Base-by-base conservation (phyloP, 2,888 invertebrate genomes). In the Dicyrtoma fusca region DNA sequence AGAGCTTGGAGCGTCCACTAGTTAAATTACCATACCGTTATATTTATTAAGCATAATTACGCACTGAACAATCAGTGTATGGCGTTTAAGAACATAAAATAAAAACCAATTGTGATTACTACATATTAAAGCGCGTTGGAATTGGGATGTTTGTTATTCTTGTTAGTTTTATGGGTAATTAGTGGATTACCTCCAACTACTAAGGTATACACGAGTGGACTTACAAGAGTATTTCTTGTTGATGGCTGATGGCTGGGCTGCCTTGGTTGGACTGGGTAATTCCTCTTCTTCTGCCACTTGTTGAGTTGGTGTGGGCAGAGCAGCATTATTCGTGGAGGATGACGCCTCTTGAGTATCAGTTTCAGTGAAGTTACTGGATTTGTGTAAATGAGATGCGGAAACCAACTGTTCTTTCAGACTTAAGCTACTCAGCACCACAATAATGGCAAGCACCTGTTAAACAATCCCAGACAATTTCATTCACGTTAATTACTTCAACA, bases 371-470 rank as follows among this genome's bases (percentile, higher is more conserved):
- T 65, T 65, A 51, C 51, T 65, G 49, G 65, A 49, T 51, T 23
- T 42, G 66, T 66, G 72, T 65, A 72, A 68, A 72, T 72, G 72
- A 68, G 72, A 72, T 44, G 72, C 72, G 68, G 72, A 72, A 72
- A 68, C 55, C 68, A 72, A 69, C 68, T 72, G 72, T 72, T 68
- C 61, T 72, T 69, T 72, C 17, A 61, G 42, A 68, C 66, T 72
- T 49, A 53, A 66, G 62, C 65, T 66, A 51, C 42, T 62, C 47
- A 72, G 62, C 68, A 53, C 25, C 45, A 68, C 53, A 44, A 68
- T n/a, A 21, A 72, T 26, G 61, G 8, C 34, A 34, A 61, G 59
- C 21, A 72, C 66, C 71, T 72, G 66, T 51, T 66, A 47, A 66
- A 61, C 25, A 61, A 61, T 42, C 42, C 61, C 49, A 66, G 34